phyloP scores from a whole-genome alignment of 2,797 vertebrate genomes.

The Xyrichtys novacula region DNA sequence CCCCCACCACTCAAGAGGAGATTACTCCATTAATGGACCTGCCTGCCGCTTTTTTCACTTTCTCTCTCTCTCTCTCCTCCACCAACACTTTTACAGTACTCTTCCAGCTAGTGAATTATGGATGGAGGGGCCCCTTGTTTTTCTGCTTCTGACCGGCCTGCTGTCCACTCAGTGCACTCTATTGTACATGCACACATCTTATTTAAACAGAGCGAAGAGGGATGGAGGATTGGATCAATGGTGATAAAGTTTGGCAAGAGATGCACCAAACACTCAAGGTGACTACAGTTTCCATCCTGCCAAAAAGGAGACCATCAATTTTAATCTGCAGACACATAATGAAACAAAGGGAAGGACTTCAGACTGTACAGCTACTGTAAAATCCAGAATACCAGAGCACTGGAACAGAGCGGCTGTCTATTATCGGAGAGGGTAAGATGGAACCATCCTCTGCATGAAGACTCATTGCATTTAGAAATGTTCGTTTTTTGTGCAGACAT shows the following conservation, averaged over 20 bases:
- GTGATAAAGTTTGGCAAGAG: constrained; percentile 19
- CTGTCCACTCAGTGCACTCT: constrained; percentile 80
- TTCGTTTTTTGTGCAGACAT: no score
- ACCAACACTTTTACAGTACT: constrained; percentile 68
- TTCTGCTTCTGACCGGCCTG: constrained; percentile 69
- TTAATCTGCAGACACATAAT: no score
- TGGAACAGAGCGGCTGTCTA: no score
- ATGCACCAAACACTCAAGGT: background rate
- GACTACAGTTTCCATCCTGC: background rate
- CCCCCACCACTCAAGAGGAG: constrained; percentile 64
- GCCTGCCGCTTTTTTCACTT: constrained; percentile 20
- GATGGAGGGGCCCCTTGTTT: constrained; percentile 82
- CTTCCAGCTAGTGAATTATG: constrained; percentile 85
- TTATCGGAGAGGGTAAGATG: no score
- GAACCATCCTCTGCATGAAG: no score
- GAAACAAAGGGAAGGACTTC: background rate
- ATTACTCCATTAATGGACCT: constrained; percentile 81
- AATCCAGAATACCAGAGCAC: no score
- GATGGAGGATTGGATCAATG: constrained; percentile 43
- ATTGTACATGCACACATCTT: constrained; percentile 68
- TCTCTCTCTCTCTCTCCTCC: constrained; percentile 20
- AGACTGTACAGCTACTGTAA: no score
- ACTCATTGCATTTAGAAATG: no score
- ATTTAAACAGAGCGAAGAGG: constrained; percentile 51
- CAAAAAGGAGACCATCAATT: background rate